Base-by-base conservation (phyloP, 2,113 vertebrate species). In the Hepsetus odoe region DNA sequence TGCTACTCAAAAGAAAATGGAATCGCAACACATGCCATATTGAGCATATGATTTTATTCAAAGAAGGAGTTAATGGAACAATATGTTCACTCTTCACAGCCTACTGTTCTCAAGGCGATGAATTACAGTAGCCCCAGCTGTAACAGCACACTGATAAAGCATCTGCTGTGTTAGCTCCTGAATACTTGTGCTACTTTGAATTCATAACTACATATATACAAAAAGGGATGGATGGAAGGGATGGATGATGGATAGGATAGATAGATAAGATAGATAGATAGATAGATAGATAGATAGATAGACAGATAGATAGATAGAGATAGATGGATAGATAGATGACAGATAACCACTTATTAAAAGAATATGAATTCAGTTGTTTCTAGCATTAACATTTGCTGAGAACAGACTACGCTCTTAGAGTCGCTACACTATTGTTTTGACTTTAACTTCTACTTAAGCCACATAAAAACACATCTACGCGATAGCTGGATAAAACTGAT, bases 401-500 rank as follows among this genome's bases (percentile, higher is more conserved):
- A n/a, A n/a, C n/a, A n/a, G n/a, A n/a, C n/a, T n/a, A n/a, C n/a
- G n/a, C n/a, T n/a, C n/a, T n/a, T n/a, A n/a, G n/a, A n/a, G n/a
- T n/a, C n/a, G n/a, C n/a, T n/a, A n/a, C n/a, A n/a, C n/a, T n/a
- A n/a, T n/a, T n/a, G n/a, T n/a, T n/a, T 49, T 9, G 35, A 67
- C 65, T 76, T 53, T 72, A 64, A 55, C 59, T 72, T 68, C 72
- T 72, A 26, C 65, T 72, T 65, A 55, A 71, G 61, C 12, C 12
- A 59, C 77, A 72, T 65, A 32, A 64, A n/a, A 72, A 42, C 65
- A 26, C 59, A 18, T 33, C 30, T 6, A 42, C 1, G 20, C 62
- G 74, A 78, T 81, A 79, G 85, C 81, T 85, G 85, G 80, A 89
- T 73, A 84, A 86, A 84, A n/a, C n/a, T 84, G 72, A 55, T 82